These are phyloP conservation scores for Drosophila kanapiae DNA, from an alignment of 1,140 invertebrate genomes.

Conservation along the genomic window DNA sequence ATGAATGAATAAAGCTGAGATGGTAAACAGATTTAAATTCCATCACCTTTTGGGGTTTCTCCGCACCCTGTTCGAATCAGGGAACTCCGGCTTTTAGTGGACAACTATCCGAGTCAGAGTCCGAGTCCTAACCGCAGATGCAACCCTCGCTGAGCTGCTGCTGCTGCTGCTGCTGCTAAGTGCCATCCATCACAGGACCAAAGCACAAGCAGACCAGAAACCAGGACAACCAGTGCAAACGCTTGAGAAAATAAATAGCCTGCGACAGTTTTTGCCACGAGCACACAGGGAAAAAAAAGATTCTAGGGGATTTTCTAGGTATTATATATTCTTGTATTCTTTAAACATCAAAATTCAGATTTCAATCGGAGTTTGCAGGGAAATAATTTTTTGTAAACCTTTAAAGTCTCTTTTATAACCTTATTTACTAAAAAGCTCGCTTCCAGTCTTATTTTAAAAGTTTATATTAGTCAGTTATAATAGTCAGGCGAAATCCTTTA, in stretches of 20 bases:
- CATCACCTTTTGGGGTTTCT: constrained; percentile 14
- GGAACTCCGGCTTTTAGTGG: constrained; percentile 4
- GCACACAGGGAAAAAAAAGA: background rate
- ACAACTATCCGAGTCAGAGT: constrained; percentile 2
- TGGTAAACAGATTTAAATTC: constrained; percentile 14
- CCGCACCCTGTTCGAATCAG: constrained; percentile 32
- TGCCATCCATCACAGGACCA: constrained; percentile 58
- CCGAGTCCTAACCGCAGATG: constrained; percentile 26
- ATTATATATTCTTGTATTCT: background rate
- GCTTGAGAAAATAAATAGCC: constrained; percentile 71
- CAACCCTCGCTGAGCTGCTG: constrained; percentile 15
- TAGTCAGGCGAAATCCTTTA: background rate
- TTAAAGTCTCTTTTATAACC: background rate
- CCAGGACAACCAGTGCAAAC: constrained; percentile 48
- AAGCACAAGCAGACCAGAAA: constrained; percentile 41
- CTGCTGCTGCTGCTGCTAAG: constrained; percentile 18
- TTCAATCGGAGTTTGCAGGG: background rate
- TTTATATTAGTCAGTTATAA: background rate
- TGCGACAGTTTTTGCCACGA: constrained; percentile 38
- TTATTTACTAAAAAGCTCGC: background rate
- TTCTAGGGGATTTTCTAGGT: background rate
- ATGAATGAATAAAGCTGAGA: constrained; percentile 3
- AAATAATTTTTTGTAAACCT: too few species aligned
- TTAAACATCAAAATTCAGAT: too few species aligned
- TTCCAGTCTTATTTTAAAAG: background rate